A percentile compares a stretch with the other conserved stretches of the same genome.
Evolutionary conservation across 2,797 vertebrate genomes (phyloP).

Genomic region (Aotus griseimembra): DNA sequence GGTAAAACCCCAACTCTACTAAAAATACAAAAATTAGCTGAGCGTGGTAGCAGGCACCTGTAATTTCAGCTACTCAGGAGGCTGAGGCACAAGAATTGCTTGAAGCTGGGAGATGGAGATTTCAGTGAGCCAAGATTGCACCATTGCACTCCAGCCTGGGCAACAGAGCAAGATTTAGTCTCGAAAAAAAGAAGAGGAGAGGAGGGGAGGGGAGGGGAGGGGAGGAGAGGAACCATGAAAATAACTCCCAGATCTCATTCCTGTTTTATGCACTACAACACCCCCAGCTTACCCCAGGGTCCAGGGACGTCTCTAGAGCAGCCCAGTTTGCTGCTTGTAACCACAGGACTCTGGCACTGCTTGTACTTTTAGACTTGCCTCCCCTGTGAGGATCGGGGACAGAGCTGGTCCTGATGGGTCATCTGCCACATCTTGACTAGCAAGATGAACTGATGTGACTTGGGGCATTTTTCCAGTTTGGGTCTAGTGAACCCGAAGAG

Average conservation of each 20-base stretch:
- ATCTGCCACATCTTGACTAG: background rate
- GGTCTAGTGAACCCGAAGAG: background rate
- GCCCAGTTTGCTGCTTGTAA: background rate
- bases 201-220: too few species aligned
- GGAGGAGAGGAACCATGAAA: background rate
- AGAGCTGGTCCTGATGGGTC: background rate
- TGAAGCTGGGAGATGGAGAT: too few species aligned
- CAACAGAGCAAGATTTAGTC: too few species aligned
- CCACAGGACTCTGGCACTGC: background rate
- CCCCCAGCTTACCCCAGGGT: background rate
- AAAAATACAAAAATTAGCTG: too few species aligned
- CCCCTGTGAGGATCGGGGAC: background rate
- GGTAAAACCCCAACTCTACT: too few species aligned
- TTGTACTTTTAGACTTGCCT: background rate
- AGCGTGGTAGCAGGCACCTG: fast-evolving
- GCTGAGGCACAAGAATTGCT: too few species aligned
- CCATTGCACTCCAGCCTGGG: too few species aligned
- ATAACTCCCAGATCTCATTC: background rate
- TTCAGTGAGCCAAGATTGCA: too few species aligned
- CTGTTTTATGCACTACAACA: background rate
- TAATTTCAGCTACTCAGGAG: too few species aligned
- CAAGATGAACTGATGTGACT: background rate
- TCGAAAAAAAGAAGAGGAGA: too few species aligned
- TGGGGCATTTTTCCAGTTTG: background rate
- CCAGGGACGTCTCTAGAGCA: background rate